Evolutionary conservation across 2,888 invertebrate species (phyloP), one percentile per base, ranked within the genome.

Genomic region (Euspilapteryx auroguttella): DNA sequence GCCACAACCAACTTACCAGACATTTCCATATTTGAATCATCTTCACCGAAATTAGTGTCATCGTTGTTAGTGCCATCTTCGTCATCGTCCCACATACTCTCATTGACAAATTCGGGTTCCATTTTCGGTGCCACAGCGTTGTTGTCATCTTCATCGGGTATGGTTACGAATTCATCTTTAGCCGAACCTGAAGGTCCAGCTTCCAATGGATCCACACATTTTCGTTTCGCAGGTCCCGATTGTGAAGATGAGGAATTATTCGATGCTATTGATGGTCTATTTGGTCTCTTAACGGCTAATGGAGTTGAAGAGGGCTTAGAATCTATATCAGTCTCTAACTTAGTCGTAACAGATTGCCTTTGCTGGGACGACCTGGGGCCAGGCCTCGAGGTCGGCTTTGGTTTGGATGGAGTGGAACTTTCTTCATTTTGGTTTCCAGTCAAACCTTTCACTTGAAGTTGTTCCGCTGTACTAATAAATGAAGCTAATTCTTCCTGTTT

Each of bases 381-480:
- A 59, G 76, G 75, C 66, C 75, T 64, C 28, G 77, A 71, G 35
- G 71, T 73, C 68, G 76, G 75, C 68, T 75, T 77, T 75, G 77
- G 77, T 73, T 73, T 71, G 50, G 73, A 69, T 63, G 76, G 73
- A 59, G 73, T 71, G 61, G 75, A 73, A 68, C 69, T 73, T 55
- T 77, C 75, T 63, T 77, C 76, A 63, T 73, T 76, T 48, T 79
- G 81, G 78, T 81, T 76, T 61, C 83, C 75, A 69, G 83, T 83
- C 55, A 84, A 63, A 64, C 83, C 83, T 75, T 84, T 83, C 37
- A 84, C 83, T 78, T 84, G 84, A 55, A 84, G 73, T 47, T 83
- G 82, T 73, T 84, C 83, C 55, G 83, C 83, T 51, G 84, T 84
- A 69, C 83, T 83, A 55, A 84, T 82, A 71, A 84, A 83, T 45